Conservation (phyloP, 1,140 invertebrate genomes). For the Galleria mellonella region DNA sequence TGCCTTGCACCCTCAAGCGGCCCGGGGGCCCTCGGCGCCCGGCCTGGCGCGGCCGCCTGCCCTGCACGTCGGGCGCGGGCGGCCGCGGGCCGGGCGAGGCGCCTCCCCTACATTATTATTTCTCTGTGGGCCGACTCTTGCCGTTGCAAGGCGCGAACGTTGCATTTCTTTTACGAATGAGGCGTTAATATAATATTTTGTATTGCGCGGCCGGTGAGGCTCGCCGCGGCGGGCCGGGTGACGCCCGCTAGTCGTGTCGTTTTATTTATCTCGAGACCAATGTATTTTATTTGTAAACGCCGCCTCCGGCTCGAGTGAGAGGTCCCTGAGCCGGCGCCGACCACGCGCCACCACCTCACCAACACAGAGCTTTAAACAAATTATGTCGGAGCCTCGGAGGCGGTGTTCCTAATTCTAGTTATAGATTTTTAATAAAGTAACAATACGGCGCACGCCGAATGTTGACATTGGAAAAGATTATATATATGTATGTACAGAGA, state of each 20-base stretch:
- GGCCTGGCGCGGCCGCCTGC: conserved; percentile 10
- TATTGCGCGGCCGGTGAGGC: conserved; percentile 28
- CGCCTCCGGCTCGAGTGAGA: conserved; percentile 32
- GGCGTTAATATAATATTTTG: conserved; percentile 53
- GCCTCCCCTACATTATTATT: conserved; percentile 12
- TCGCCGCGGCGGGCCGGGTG: conserved; percentile 33
- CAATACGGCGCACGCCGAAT: conserved; percentile 51
- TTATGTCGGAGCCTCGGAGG: conserved; percentile 24
- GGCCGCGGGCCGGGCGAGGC: conserved; percentile 16
- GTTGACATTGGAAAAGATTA: conserved; percentile 58
- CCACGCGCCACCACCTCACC: conserved; percentile 28
- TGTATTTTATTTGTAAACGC: conserved; percentile 61
- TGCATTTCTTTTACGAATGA: conserved; percentile 63
- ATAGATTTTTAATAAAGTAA: conserved; percentile 41
- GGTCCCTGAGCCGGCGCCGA: not conserved
- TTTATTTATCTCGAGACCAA: conserved; percentile 69
- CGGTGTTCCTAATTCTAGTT: conserved; percentile 55
- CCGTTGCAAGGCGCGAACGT: conserved; percentile 34
- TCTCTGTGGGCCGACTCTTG: conserved; percentile 8
- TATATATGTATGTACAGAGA: conserved; percentile 68
- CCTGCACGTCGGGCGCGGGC: conserved; percentile 9
- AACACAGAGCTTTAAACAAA: conserved; percentile 60
- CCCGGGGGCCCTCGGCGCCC: conserved; percentile 7
- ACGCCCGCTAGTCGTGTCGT: conserved; percentile 56
- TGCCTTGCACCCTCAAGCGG: conserved; percentile 25